phyloP scores from a whole-genome alignment of 2,888 invertebrate species.

The Auanema freiburgensis region DNA sequence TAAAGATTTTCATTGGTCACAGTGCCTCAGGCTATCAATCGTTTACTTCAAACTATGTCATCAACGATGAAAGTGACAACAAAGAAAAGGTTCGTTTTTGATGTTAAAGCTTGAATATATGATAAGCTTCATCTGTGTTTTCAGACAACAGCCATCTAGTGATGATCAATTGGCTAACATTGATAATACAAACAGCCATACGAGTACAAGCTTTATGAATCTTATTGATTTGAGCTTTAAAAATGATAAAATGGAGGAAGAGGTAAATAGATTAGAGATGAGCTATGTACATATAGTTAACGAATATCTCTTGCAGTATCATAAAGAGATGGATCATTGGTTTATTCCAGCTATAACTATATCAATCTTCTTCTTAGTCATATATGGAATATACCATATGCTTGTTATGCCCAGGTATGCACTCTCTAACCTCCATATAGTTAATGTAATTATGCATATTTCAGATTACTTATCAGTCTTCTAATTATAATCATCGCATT shows the following conservation, averaged over 20 bases:
- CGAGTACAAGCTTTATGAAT: slow-evolving; percentile 29
- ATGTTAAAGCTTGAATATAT: too few relatives aligned
- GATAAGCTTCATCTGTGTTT: too few relatives aligned
- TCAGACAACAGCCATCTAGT: not conserved
- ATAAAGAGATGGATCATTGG: slow-evolving; percentile 62
- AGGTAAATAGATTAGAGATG: slow-evolving; percentile 14
- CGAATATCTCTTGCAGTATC: slow-evolving; percentile 33
- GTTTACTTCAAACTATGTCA: slow-evolving; percentile 50
- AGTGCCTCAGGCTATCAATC: slow-evolving; percentile 57
- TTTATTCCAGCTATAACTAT: slow-evolving; percentile 61
- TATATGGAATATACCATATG: slow-evolving; percentile 59
- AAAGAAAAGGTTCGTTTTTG: slow-evolving; percentile 24
- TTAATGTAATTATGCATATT: too few relatives aligned
- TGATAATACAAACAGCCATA: not conserved
- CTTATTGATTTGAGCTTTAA: slow-evolving; percentile 37
- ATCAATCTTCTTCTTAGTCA: slow-evolving; percentile 58
- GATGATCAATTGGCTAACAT: not conserved
- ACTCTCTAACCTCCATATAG: not conserved
- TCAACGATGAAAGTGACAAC: slow-evolving; percentile 31
- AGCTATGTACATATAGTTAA: not conserved
- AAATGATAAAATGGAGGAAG: slow-evolving; percentile 44
- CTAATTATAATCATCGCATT: slow-evolving; percentile 53
- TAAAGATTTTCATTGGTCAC: slow-evolving; percentile 58
- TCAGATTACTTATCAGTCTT: slow-evolving; percentile 49
- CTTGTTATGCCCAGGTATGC: slow-evolving; percentile 43